Conservation (phyloP, 2,888 invertebrate species). For the Fabriciana adippe region DNA sequence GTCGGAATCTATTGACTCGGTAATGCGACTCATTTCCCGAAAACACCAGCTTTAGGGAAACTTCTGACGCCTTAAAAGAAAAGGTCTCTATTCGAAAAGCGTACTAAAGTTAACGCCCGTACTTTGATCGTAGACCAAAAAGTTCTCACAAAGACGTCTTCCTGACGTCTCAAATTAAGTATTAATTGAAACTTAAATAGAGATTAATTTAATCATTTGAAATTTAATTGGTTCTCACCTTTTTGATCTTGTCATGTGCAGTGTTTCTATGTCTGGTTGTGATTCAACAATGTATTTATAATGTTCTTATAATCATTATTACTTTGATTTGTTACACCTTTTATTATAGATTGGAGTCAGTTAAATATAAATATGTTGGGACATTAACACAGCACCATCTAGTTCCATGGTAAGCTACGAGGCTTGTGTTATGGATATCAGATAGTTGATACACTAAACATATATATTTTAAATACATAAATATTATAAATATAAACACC, state of each 20-base stretch:
- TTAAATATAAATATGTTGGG: too few species aligned
- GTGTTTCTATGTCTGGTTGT: constrained; percentile 28
- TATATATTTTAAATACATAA: too few species aligned
- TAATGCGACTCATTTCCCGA: constrained; percentile 79
- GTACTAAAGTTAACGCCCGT: constrained; percentile 67
- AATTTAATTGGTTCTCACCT: constrained; percentile 59
- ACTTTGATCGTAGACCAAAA: constrained; percentile 72
- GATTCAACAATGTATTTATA: constrained; percentile 47
- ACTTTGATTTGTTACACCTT: constrained; percentile 52
- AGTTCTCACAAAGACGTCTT: constrained; percentile 72
- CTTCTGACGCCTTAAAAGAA: constrained; percentile 70
- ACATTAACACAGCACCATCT: too few species aligned
- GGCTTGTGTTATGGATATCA: too few species aligned
- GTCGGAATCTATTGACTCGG: constrained; percentile 74
- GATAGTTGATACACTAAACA: too few species aligned
- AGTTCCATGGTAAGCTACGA: too few species aligned
- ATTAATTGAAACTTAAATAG: constrained; percentile 75
- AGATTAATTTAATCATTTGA: constrained; percentile 63
- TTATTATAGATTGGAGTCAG: constrained; percentile 32
- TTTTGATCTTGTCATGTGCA: constrained; percentile 24
- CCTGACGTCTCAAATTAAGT: constrained; percentile 64
- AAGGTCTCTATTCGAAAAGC: constrained; percentile 59
- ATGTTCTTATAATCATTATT: constrained; percentile 65
- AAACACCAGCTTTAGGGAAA: constrained; percentile 75
- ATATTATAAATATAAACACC: too few species aligned